A percentile compares a stretch with the other conserved stretches of the same genome.
These are phyloP conservation scores for Congeria kusceri DNA, from an alignment of 2,888 invertebrate genomes.

Conservation along the genomic window DNA sequence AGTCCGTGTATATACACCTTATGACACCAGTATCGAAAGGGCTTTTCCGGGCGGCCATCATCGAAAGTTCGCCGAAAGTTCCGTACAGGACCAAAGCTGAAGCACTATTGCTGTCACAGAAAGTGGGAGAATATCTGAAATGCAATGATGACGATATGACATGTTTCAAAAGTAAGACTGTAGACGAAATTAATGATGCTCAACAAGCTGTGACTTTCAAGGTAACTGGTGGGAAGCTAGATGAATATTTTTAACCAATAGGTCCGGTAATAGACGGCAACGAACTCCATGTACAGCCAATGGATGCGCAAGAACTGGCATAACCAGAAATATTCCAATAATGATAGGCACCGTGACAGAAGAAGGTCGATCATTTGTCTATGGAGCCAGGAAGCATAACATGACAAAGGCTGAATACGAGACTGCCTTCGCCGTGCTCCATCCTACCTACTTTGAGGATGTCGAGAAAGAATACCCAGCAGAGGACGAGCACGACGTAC, in stretches of 20 bases:
- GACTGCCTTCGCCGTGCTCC: slow-evolving; percentile 27
- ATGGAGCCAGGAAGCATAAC: slow-evolving; percentile 59
- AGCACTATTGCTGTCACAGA: slow-evolving; percentile 62
- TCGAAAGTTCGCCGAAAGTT: slow-evolving; percentile 70
- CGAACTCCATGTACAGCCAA: slow-evolving; percentile 66
- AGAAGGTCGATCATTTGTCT: slow-evolving; percentile 76
- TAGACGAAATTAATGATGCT: slow-evolving; percentile 70
- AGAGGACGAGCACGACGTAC: slow-evolving; percentile 50
- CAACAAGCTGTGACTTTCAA: slow-evolving; percentile 58
- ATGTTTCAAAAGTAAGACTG: slow-evolving; percentile 68
- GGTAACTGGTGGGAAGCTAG: slow-evolving; percentile 70
- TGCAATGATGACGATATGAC: slow-evolving; percentile 62
- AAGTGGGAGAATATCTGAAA: slow-evolving; percentile 53
- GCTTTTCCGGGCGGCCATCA: slow-evolving; percentile 66
- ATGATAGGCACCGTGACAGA: slow-evolving; percentile 76
- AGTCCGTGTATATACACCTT: slow-evolving; percentile 69
- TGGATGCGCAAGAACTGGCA: slow-evolving; percentile 62
- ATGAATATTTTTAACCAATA: slow-evolving; percentile 77
- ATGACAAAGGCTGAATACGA: slow-evolving; percentile 38
- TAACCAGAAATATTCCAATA: slow-evolving; percentile 71
- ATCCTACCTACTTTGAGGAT: slow-evolving; percentile 48
- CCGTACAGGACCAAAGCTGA: slow-evolving; percentile 69
- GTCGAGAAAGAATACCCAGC: slow-evolving; percentile 67
- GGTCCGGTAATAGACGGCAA: slow-evolving; percentile 77
- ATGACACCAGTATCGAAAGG: slow-evolving; percentile 57